Evolutionary conservation across 2,113 vertebrate genomes (phyloP), one percentile per base, ranked within the genome.

Genomic region (Gadus chalcogrammus): DNA sequence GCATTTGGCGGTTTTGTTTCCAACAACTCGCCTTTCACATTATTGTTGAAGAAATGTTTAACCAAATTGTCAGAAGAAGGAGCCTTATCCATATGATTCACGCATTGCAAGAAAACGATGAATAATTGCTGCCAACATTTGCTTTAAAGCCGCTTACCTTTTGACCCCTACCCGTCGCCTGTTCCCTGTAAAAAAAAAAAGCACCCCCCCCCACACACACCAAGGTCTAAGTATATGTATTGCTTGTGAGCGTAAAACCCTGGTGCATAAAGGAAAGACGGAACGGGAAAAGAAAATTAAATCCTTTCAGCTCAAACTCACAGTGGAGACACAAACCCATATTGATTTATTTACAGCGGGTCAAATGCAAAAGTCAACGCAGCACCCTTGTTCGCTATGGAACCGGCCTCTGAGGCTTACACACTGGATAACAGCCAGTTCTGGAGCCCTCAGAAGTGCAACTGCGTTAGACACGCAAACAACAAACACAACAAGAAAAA

Each of bases 201-300:
- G 31, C 31, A 31, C 31, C 31, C 31, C 1, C 31, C 42, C 48
- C 65, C 22, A 13, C 5, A 24, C 28, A 27, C 24, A 11, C 60
- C 63, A 81, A 31, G 82, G 87, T 90, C 80, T 64, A 90, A 87
- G 73, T 31, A 31, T 4, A 31, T 5, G 31, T 31, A 31, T 1
- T 31, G 31, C 31, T 5, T 31, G 31, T 31, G 5, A 31, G 31
- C 31, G 31, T 31, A 3, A 31, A 31, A 6, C 31, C 31, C 31
- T 31, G 31, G 31, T 31, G 31, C 31, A 31, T 31, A 31, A 31
- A 31, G 31, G 31, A 31, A 31, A 24, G 7, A 27, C 62, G 38
- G 35, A n/a, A 17, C n/a, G 12, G 18, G 15, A 17, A 52, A 52
- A 17, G 20, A 48, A 65, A 6, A 35, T 5, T 1, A 64, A 5